Evolutionary conservation across 2,888 invertebrate species (phyloP).

Genomic region (Steromphala cineraria): DNA sequence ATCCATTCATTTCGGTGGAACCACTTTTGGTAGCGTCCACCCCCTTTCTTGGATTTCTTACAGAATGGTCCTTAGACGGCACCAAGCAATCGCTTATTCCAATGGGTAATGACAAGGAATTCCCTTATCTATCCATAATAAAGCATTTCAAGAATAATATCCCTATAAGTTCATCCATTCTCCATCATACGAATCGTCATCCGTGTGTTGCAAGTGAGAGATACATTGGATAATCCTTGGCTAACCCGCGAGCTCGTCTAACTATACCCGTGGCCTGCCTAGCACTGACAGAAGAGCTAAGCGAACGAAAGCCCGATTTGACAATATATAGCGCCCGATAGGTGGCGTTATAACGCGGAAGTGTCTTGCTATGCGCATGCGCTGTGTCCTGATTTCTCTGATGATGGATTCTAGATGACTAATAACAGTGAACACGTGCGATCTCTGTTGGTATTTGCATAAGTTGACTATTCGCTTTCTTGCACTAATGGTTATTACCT

Average conservation of each 20-base stretch:
- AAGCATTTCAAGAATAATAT: slow-evolving; percentile 8
- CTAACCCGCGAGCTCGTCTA: neutral
- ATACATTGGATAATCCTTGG: neutral
- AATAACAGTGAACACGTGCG: too few relatives aligned
- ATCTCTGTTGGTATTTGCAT: too few relatives aligned
- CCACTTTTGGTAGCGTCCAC: slow-evolving; percentile 7
- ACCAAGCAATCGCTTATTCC: neutral
- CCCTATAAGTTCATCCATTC: slow-evolving; percentile 37
- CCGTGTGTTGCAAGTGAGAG: neutral
- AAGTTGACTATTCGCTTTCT: too few relatives aligned
- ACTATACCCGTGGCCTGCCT: neutral
- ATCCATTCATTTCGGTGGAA: slow-evolving; percentile 51
- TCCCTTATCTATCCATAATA: slow-evolving; percentile 10
- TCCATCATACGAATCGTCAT: slow-evolving; percentile 33
- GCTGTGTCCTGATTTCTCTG: neutral
- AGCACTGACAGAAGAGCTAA: neutral
- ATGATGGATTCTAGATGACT: too few relatives aligned
- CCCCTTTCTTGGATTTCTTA: slow-evolving; percentile 9
- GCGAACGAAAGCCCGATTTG: neutral
- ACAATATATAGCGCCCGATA: slow-evolving; percentile 6
- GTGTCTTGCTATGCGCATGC: neutral
- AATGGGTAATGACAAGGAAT: neutral
- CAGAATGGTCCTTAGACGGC: neutral
- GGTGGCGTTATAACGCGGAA: slow-evolving; percentile 13
- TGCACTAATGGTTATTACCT: too few relatives aligned